A percentile compares a stretch with the other conserved stretches of the same genome.
Evolutionary conservation across 2,888 invertebrate genomes (phyloP).

Genomic region (Erannis defoliaria): DNA sequence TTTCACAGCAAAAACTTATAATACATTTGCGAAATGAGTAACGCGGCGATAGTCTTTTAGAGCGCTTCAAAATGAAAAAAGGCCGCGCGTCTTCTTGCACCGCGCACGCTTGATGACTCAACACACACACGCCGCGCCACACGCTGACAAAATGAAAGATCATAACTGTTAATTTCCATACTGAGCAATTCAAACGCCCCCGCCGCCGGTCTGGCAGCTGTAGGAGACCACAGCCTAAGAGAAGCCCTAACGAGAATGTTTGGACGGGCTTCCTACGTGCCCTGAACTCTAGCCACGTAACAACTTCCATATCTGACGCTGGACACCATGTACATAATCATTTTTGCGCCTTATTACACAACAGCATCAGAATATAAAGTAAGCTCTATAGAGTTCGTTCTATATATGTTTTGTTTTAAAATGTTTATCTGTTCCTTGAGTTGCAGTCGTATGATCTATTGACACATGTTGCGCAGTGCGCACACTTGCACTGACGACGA

Average conservation of each 20-base stretch:
- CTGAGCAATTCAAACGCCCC: too few species aligned
- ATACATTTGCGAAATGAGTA: too few species aligned
- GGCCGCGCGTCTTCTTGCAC: too few species aligned
- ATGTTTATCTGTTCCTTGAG: slow-evolving; percentile 25
- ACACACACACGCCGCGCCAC: too few species aligned
- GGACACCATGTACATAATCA: slow-evolving; percentile 62
- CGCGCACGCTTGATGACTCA: too few species aligned
- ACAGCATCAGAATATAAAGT: slow-evolving; percentile 54
- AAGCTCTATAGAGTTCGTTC: slow-evolving; percentile 22
- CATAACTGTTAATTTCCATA: too few species aligned
- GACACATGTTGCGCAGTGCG: slow-evolving; percentile 54
- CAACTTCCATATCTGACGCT: slow-evolving; percentile 61
- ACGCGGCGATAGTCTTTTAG: too few species aligned
- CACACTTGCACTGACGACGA: slow-evolving; percentile 47
- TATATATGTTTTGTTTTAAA: slow-evolving; percentile 29
- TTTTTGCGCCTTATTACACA: slow-evolving; percentile 53
- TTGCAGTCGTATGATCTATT: slow-evolving; percentile 35
- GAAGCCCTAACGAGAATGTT: slow-evolving; percentile 66
- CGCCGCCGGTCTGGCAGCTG: too few species aligned
- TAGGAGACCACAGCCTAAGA: slow-evolving; percentile 42
- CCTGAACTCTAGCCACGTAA: slow-evolving; percentile 60
- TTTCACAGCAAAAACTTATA: background rate
- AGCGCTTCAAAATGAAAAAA: too few species aligned
- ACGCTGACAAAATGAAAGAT: too few species aligned
- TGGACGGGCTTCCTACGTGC: slow-evolving; percentile 65